Evolutionary conservation across 1,140 invertebrate species (phyloP).

Genomic region (Cydia fagiglandana): DNA sequence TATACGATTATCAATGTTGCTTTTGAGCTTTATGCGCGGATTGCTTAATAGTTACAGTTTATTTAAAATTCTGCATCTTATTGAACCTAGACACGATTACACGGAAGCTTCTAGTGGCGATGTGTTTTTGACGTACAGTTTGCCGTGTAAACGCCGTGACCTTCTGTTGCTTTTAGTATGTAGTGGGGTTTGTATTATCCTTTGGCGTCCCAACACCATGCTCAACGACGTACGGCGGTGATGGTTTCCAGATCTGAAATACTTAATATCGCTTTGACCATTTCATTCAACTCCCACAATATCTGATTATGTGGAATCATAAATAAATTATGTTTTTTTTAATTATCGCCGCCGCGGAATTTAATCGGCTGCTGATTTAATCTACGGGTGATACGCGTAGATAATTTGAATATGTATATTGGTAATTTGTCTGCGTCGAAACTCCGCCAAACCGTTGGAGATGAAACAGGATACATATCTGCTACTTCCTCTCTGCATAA

Average conservation of each 20-base stretch:
- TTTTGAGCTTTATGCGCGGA: too few relatives aligned
- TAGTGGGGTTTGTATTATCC: too few relatives aligned
- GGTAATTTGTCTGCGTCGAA: background rate
- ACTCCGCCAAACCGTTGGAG: too few relatives aligned
- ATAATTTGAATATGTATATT: background rate
- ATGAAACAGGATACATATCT: background rate
- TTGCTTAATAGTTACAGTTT: background rate
- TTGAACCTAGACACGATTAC: background rate
- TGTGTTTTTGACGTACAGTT: too few relatives aligned
- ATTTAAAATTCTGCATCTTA: background rate
- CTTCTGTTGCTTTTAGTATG: too few relatives aligned
- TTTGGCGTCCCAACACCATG: too few relatives aligned
- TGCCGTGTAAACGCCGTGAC: too few relatives aligned
- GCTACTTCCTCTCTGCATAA: slow-evolving; percentile 17
- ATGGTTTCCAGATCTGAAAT: background rate
- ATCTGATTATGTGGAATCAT: background rate
- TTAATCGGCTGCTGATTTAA: background rate
- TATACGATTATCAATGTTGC: too few relatives aligned
- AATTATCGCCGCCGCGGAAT: background rate
- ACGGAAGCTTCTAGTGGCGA: background rate
- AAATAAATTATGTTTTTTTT: background rate
- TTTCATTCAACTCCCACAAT: too few relatives aligned
- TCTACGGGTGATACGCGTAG: background rate
- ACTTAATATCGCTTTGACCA: background rate
- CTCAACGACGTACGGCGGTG: background rate